Conservation (phyloP, 2,113 vertebrate species). For the Abramis brama region DNA sequence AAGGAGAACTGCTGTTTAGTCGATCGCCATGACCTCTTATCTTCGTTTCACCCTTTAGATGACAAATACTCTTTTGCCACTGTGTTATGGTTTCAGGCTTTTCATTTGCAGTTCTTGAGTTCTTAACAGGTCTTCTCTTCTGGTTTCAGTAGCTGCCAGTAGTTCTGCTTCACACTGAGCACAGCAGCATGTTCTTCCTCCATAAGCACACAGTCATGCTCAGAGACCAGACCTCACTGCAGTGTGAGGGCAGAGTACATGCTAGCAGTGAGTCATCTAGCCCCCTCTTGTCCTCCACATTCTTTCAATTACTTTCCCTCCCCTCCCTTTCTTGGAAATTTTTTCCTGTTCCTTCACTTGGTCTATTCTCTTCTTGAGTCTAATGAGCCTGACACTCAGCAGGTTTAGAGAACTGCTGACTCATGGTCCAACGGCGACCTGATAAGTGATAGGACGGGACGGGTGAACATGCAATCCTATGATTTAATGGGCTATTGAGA, state of each 20-base stretch:
- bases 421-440: background rate
- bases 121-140: background rate
- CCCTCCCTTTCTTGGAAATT: background rate
- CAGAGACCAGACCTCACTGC: constrained; percentile 23
- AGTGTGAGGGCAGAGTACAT: constrained; percentile 19
- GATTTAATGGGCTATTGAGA: constrained; percentile 3
- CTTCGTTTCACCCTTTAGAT: constrained; percentile 59
- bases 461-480: background rate
- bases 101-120: background rate
- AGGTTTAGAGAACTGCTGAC: constrained; percentile 19
- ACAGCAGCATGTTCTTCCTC: constrained; percentile 27
- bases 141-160: constrained; percentile 24
- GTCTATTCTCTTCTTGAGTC: background rate
- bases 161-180: constrained; percentile 24
- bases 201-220: constrained; percentile 1
- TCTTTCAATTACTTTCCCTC: background rate
- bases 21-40: constrained; percentile 59
- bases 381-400: constrained; percentile 29
- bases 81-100: constrained; percentile 43
- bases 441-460: background rate
- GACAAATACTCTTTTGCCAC: constrained; percentile 51
- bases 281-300: constrained; percentile 25
- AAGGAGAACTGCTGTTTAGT: constrained; percentile 57
- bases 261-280: constrained; percentile 39
- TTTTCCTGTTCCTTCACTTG: background rate